Conservation (phyloP, 2,113 vertebrate genomes). For the Piprites chloris region DNA sequence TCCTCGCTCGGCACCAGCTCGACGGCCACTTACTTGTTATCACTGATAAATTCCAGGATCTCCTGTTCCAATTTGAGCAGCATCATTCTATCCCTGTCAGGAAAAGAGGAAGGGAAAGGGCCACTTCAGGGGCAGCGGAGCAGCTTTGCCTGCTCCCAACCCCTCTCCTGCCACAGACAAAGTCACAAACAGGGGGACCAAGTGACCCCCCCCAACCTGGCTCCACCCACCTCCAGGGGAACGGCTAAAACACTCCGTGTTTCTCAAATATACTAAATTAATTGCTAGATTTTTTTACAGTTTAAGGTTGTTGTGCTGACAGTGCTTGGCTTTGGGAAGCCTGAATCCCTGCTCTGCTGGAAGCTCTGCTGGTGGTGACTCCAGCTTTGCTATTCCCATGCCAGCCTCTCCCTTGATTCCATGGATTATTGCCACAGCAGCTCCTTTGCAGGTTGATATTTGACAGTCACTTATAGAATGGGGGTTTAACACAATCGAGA, state of each 20-base stretch:
- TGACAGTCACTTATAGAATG: background rate
- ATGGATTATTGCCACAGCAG: background rate
- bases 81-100: constrained; percentile 97
- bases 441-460: background rate
- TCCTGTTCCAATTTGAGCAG: constrained; percentile 99
- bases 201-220: background rate
- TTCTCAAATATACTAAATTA: background rate
- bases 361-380: background rate
- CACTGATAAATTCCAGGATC: constrained; percentile 98
- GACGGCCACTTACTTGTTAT: constrained; percentile 87
- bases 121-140: background rate
- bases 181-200: background rate
- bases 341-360: background rate
- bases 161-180: background rate
- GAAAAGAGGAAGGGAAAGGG: background rate
- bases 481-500: background rate
- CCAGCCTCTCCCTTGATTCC: background rate
- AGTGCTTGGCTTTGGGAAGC: background rate
- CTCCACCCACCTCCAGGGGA: background rate
- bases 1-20: no score
- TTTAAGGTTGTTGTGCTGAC: background rate
- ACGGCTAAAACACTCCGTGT: background rate
- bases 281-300: background rate
- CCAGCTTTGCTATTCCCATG: background rate
- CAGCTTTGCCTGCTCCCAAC: background rate